phyloP scores from a whole-genome alignment of 2,113 vertebrate genomes.

The Phyllostomus hastatus region DNA sequence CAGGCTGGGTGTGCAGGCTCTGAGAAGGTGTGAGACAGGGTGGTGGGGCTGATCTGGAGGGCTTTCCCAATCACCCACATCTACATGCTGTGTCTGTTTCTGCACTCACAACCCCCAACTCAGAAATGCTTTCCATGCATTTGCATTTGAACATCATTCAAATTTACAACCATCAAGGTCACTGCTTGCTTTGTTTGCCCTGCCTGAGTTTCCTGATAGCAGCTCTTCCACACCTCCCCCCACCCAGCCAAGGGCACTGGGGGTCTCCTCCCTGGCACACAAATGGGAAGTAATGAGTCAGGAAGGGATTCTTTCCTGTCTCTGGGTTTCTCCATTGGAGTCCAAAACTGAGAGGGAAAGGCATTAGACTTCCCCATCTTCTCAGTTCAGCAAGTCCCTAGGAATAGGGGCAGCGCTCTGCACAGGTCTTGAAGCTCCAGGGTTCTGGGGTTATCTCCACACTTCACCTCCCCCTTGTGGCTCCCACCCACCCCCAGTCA shows the following conservation, averaged over 20 bases:
- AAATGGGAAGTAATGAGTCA: not conserved
- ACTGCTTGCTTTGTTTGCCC: not conserved
- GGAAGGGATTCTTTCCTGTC: not conserved
- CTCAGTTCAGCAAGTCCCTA: not conserved
- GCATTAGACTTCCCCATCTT: not conserved
- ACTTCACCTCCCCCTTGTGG: not conserved
- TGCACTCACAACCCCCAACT: not conserved
- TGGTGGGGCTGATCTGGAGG: not conserved
- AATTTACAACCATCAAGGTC: not conserved
- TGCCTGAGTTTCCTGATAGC: not conserved
- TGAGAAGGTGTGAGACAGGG: not conserved
- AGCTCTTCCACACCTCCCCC: not conserved
- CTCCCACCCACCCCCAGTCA: not conserved
- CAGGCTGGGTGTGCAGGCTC: not conserved
- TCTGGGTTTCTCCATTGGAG: not conserved
- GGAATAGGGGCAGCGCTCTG: not conserved
- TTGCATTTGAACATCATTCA: not conserved
- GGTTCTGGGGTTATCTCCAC: not conserved
- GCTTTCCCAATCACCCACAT: not conserved
- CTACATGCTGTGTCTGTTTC: not conserved
- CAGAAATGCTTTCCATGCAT: not conserved
- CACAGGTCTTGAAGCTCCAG: not conserved
- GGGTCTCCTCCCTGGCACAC: not conserved
- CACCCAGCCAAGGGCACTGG: not conserved
- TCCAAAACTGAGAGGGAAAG: not conserved